A percentile compares a stretch with the other conserved stretches of the same genome.
phyloP scores from a whole-genome alignment of 2,797 vertebrate genomes.

The Phataginus tricuspis region DNA sequence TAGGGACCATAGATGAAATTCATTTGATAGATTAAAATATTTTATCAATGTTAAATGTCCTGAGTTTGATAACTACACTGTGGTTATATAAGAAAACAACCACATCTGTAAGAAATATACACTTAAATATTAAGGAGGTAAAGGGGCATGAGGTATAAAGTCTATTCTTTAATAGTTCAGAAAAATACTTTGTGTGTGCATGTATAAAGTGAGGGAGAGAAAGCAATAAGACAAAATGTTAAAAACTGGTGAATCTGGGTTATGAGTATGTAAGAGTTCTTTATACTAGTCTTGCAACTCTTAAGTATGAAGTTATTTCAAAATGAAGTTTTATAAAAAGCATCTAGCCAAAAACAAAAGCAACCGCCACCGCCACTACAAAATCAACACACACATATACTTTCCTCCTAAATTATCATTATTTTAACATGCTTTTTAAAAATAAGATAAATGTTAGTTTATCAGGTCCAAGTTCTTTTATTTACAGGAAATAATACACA shows the following conservation, averaged over 20 bases:
- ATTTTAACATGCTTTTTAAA: slow-evolving; percentile 45
- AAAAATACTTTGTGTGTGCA: not conserved
- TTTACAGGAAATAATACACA: slow-evolving; percentile 3
- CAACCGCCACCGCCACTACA: not conserved
- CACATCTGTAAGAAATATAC: slow-evolving; percentile 7
- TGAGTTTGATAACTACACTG: not conserved
- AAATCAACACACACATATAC: not conserved
- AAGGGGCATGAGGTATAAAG: not conserved
- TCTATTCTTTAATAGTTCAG: not conserved
- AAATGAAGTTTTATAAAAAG: slow-evolving; percentile 31
- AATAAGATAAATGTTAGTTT: not conserved
- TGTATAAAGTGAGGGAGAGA: not conserved
- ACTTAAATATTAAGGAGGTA: not conserved
- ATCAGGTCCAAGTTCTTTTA: not conserved
- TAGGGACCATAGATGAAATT: not conserved
- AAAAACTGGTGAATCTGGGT: not conserved
- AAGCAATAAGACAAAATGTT: not conserved
- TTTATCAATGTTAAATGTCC: not conserved
- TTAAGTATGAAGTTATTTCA: not conserved
- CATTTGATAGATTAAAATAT: not conserved
- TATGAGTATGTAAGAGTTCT: not conserved
- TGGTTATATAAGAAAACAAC: not conserved
- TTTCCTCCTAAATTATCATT: not conserved
- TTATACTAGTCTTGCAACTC: not conserved
- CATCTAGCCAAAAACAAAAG: not conserved